Conservation (phyloP, 2,888 invertebrate species). For the Pyrgus malvae region DNA sequence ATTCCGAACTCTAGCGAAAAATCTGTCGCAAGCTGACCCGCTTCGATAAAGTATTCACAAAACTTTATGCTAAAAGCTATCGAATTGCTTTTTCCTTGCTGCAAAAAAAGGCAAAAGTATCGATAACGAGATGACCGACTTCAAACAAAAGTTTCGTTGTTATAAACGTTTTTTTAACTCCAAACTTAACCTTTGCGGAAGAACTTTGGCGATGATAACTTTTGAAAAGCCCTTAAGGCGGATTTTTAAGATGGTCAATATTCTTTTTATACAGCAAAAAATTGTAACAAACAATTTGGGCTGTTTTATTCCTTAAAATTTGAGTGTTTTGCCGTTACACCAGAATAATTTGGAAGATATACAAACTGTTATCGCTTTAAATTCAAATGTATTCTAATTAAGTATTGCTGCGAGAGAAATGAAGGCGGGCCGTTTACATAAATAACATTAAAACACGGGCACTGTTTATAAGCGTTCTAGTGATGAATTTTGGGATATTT, state of each 20-base stretch:
- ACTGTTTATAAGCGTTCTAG: slow-evolving; percentile 13
- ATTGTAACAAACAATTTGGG: background rate
- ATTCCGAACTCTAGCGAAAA: slow-evolving; percentile 25
- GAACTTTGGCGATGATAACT: background rate
- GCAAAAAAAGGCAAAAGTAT: slow-evolving; percentile 15
- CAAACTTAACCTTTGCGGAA: slow-evolving; percentile 4
- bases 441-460: slow-evolving; percentile 17
- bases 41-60: slow-evolving; percentile 24
- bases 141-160: slow-evolving; percentile 23
- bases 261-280: too few relatives aligned
- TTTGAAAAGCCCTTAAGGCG: background rate
- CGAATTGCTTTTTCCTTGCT: slow-evolving; percentile 17
- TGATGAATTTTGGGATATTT: slow-evolving; percentile 10
- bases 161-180: slow-evolving; percentile 3
- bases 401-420: slow-evolving; percentile 13
- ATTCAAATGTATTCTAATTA: slow-evolving; percentile 21
- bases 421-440: slow-evolving; percentile 14
- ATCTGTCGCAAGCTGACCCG: slow-evolving; percentile 28
- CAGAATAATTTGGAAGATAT: slow-evolving; percentile 3
- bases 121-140: slow-evolving; percentile 17
- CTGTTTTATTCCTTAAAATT: background rate
- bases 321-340: background rate
- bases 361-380: slow-evolving; percentile 15
- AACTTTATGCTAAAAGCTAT: slow-evolving; percentile 26
- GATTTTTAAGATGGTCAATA: too few relatives aligned